These are phyloP conservation scores for Monopis laevigella DNA, from an alignment of 2,888 invertebrate species.

Conservation along the genomic window DNA sequence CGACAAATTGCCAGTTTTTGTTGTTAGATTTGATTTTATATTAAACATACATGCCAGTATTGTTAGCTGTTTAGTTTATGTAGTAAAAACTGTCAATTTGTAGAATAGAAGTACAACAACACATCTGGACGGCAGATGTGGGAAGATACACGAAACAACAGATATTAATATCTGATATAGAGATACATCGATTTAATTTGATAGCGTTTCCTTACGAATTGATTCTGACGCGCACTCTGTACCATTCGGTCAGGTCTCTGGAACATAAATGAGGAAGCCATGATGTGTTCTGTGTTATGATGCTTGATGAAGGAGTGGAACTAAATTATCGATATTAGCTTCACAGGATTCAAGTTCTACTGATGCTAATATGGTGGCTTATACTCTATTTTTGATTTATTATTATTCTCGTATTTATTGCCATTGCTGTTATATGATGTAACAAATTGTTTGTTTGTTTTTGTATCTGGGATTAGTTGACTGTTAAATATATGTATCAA, in stretches of 20 bases:
- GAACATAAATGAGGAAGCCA: slow-evolving; percentile 61
- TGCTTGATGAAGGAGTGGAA: no score
- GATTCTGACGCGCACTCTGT: slow-evolving; percentile 86
- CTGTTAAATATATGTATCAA: no score
- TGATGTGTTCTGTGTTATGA: slow-evolving; percentile 36
- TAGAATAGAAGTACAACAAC: slow-evolving; percentile 46
- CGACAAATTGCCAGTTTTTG: slow-evolving; percentile 58
- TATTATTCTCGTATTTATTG: no score
- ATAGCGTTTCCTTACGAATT: slow-evolving; percentile 79
- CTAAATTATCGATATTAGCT: no score
- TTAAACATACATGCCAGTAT: no score
- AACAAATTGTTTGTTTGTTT: no score
- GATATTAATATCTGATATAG: slow-evolving; percentile 53
- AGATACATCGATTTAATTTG: slow-evolving; percentile 54
- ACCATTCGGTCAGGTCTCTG: slow-evolving; percentile 80
- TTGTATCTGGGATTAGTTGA: no score
- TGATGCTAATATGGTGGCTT: no score
- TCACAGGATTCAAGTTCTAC: no score
- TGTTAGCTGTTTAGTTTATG: not conserved
- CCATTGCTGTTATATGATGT: no score
- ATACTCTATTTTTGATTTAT: no score
- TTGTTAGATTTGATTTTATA: no score
- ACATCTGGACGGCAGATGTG: slow-evolving; percentile 64
- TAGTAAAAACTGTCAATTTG: slow-evolving; percentile 50
- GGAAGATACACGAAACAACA: slow-evolving; percentile 62